Evolutionary conservation across 2,888 invertebrate genomes (phyloP), one percentile per base, ranked within the genome.

Genomic region (Dorcus parallelipipedus): DNA sequence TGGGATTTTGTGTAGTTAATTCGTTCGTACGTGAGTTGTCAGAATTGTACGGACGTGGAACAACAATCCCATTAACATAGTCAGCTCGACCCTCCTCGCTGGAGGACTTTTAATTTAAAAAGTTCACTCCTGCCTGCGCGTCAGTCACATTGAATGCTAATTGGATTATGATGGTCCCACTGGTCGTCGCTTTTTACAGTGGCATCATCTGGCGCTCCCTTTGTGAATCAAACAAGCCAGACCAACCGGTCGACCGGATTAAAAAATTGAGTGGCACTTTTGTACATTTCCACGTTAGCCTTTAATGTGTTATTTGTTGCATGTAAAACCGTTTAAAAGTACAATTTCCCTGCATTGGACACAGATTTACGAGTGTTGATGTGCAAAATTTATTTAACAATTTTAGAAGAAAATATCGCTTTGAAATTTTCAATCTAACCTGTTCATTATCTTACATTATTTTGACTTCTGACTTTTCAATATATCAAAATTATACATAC

Each of bases 131-230:
- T 68, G 71, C 66, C 66, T 67, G 67, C 68, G 61, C 73, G 71
- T 73, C 71, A 70, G 67, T 71, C 72, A 68, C 72, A 71, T 71
- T 68, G 70, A 73, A 75, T 73, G 73, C 76, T 75, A 75, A 76
- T 76, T 75, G 74, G 74, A 76, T 76, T 76, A 74, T 75, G 73
- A 75, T 73, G 70, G 74, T 70, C 73, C 61, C 61, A 61, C 54
- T 54, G 61, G 60, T 62, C 61, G 52, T 33, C 42, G 52, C 71
- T 74, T 74, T 73, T 75, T 73, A 73, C 68, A 65, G 69, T 67
- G 66, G 71, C 71, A 72, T 73, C 72, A 73, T 73, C 73, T 71
- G 73, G 71, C 72, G 68, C 64, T 66, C 64, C 66, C 66, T 69
- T 71, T 69, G 66, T 69, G 64, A 65, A 66, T 62, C 66, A 66